A percentile compares a stretch with the other conserved stretches of the same genome.
Evolutionary conservation across 2,113 vertebrate genomes (phyloP).

Genomic region (Macrotus californicus): DNA sequence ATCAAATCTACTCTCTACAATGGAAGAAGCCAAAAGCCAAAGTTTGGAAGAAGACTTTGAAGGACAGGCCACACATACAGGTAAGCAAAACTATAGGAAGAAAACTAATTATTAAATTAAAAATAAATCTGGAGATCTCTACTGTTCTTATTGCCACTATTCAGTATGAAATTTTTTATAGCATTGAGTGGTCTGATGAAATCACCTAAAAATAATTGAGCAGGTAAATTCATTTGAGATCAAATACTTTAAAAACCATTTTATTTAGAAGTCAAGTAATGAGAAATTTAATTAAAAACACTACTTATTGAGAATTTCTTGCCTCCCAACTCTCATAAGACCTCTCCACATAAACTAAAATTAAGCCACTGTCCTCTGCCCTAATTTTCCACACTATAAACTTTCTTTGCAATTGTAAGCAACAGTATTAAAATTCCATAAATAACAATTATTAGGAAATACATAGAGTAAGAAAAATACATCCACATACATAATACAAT

Average conservation of each 20-base stretch:
- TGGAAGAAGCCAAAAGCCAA: conserved; percentile 80
- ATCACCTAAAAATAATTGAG: conserved; percentile 23
- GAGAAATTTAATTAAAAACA: not conserved
- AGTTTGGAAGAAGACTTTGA: conserved; percentile 87
- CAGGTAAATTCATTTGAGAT: conserved; percentile 12
- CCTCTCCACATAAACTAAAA: not conserved
- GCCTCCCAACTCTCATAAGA: not conserved
- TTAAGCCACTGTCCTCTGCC: not conserved
- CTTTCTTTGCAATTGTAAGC: not conserved
- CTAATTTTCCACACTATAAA: not conserved
- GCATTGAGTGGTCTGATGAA: not conserved
- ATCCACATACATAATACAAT: not conserved
- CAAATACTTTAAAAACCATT: not conserved
- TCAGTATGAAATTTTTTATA: not conserved
- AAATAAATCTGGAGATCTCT: not conserved
- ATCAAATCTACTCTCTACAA: conserved; percentile 55
- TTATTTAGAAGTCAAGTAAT: not conserved
- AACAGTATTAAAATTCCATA: not conserved
- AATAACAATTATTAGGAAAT: not conserved
- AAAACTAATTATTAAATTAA: not conserved
- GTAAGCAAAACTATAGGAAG: conserved; percentile 77
- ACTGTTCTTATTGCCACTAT: not conserved
- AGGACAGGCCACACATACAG: conserved; percentile 89
- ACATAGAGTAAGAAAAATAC: not conserved
- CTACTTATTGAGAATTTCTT: not conserved